Evolutionary conservation across 2,113 vertebrate species (phyloP), one percentile per base, ranked within the genome.

Genomic region (Plestiodon gilberti): DNA sequence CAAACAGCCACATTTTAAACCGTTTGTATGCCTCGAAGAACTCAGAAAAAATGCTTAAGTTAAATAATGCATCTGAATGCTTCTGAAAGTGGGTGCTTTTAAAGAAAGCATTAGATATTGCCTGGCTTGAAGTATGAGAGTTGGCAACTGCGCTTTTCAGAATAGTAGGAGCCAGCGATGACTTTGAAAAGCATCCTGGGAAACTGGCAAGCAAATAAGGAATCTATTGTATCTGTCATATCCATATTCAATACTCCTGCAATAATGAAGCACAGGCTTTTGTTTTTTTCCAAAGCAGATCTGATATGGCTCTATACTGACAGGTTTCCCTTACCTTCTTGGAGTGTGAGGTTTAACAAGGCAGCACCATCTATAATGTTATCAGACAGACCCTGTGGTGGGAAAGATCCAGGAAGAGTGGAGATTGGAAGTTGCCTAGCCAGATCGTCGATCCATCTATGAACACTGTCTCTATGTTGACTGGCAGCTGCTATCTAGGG

Each of bases 101-200:
- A 80, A 64, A 64, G 57, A 78, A 38, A 79, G 33, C 57, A 25
- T 38, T 61, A 8, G 28, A 23, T 75, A n/a, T 61, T 64, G 57
- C 78, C 35, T 64, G 33, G 57, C 33, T 57, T 59, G 55, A 22
- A 62, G 14, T 83, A 14, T 83, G 70, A 64, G 13, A 6, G 3
- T 57, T 74, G 70, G 93, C 90, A 86, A 18, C 87, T 85, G 83
- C 85, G 75, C 80, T 77, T 73, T 91, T 70, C 6, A 77, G 0
- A 0, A 81, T 28, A 22, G 71, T 2, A 0, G 67, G 81, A 43
- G 74, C 17, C 6, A 83, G 55, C 57, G 30, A 38, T 40, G 81
- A 88, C 79, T 59, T 92, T 65, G 90, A 86, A 87, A 81, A 87
- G 81, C 88, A 84, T 57, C 0, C 48, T 84, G 93, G 87, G 85